phyloP scores from a whole-genome alignment of 1,140 invertebrate genomes.

The Thalassaphorura encarpata region DNA sequence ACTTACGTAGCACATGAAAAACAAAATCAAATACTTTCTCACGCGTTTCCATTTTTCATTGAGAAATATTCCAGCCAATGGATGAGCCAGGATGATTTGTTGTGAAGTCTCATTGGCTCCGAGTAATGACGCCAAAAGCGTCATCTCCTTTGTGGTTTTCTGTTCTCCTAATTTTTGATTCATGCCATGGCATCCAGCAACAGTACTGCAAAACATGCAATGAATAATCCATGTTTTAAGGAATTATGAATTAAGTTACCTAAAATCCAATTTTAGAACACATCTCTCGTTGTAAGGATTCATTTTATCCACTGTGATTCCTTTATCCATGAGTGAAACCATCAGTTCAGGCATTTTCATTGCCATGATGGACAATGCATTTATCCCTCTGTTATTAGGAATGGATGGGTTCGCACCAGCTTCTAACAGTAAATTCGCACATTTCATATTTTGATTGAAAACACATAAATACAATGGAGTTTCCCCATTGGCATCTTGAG shows the following conservation, averaged over 20 bases:
- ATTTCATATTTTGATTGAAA: slow-evolving; percentile 9
- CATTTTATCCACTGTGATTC: slow-evolving; percentile 19
- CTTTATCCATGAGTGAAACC: slow-evolving; percentile 16
- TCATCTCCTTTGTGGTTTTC: neutral
- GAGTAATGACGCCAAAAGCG: slow-evolving; percentile 3
- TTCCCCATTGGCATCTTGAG: slow-evolving; percentile 20
- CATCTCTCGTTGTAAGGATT: slow-evolving; percentile 26
- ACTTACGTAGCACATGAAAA: slow-evolving; percentile 24
- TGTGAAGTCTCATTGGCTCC: slow-evolving; percentile 1
- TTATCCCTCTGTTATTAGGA: no score
- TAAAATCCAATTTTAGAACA: slow-evolving; percentile 24
- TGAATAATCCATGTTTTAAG: neutral
- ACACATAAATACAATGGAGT: slow-evolving; percentile 24
- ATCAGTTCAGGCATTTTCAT: slow-evolving; percentile 18
- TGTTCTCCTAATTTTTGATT: neutral
- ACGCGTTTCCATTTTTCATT: slow-evolving; percentile 29
- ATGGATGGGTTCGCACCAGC: no score
- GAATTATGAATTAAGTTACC: slow-evolving; percentile 10
- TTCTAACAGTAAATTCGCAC: slow-evolving; percentile 8
- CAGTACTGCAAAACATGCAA: slow-evolving; percentile 6
- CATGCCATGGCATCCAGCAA: neutral
- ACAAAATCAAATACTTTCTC: slow-evolving; percentile 15
- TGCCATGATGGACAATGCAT: slow-evolving; percentile 14
- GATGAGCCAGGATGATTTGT: slow-evolving; percentile 23
- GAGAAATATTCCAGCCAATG: slow-evolving; percentile 22